These are phyloP conservation scores for Trilocha varians DNA, from an alignment of 2,888 invertebrate genomes.

Conservation along the genomic window DNA sequence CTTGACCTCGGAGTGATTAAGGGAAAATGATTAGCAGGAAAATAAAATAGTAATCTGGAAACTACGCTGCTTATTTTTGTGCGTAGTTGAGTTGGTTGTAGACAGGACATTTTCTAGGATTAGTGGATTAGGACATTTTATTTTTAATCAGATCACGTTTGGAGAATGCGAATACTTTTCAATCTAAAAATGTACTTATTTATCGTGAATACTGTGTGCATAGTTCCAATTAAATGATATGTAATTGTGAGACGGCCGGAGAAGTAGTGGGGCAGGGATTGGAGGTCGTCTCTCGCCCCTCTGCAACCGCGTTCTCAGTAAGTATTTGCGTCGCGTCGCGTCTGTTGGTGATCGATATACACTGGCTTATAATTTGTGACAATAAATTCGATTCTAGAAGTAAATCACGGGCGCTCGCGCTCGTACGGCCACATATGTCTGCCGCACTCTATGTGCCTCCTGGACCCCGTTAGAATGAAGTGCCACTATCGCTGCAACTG, in stretches of 20 bases:
- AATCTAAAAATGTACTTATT: too few species aligned
- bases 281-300: constrained; percentile 20
- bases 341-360: constrained; percentile 38
- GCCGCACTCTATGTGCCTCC: constrained; percentile 56
- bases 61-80: background rate
- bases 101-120: too few species aligned
- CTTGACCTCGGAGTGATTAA: background rate
- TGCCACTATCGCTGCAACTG: constrained; percentile 92
- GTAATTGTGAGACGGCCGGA: constrained; percentile 8
- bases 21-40: background rate
- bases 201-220: background rate
- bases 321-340: constrained; percentile 41
- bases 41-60: background rate
- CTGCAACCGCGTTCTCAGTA: constrained; percentile 38
- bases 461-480: constrained; percentile 73
- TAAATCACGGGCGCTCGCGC: constrained; percentile 59
- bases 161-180: too few species aligned
- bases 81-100: too few species aligned
- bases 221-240: background rate
- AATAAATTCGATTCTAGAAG: constrained; percentile 62
- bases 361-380: constrained; percentile 45
- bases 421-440: constrained; percentile 63
- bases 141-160: too few species aligned
- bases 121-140: background rate
- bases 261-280: constrained; percentile 24